These are phyloP conservation scores for Cryptops parisi DNA, from an alignment of 2,888 invertebrate species.

Conservation along the genomic window DNA sequence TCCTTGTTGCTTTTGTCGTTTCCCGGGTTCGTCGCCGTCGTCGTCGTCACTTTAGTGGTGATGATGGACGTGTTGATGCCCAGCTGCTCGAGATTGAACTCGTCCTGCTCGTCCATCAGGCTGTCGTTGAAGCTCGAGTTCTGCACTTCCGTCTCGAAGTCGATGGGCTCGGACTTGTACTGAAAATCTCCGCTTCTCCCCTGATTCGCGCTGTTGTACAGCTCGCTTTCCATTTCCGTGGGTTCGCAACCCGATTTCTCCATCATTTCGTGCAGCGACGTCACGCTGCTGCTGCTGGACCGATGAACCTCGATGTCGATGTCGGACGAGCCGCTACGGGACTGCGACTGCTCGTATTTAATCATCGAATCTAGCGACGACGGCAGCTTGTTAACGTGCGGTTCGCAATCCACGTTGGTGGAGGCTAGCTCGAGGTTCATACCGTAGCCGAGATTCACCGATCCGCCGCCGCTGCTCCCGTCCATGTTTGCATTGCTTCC, in stretches of 20 bases:
- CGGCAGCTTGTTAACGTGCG: conserved; percentile 22
- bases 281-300: neutral
- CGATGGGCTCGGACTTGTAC: conserved; percentile 15
- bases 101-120: conserved; percentile 14
- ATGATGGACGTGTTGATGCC: conserved; percentile 48
- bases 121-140: conserved; percentile 14
- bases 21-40: conserved; percentile 26
- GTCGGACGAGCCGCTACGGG: conserved; percentile 20
- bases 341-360: conserved; percentile 24
- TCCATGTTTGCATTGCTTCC: conserved; percentile 21
- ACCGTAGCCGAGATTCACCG: neutral
- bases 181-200: conserved; percentile 9
- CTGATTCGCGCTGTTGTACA: neutral
- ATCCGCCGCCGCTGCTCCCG: conserved; percentile 19
- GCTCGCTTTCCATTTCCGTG: neutral
- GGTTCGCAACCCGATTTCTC: neutral
- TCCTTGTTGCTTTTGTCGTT: conserved; percentile 15
- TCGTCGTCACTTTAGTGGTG: conserved; percentile 18
- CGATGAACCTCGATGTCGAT: neutral
- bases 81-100: conserved; percentile 27
- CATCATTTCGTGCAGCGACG: neutral
- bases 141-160: conserved; percentile 18
- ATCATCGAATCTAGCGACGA: conserved; percentile 20
- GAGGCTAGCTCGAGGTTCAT: conserved; percentile 3
- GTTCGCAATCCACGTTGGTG: conserved; percentile 22